Conservation (phyloP, 2,797 vertebrate genomes). For the Cossypha dichroa region DNA sequence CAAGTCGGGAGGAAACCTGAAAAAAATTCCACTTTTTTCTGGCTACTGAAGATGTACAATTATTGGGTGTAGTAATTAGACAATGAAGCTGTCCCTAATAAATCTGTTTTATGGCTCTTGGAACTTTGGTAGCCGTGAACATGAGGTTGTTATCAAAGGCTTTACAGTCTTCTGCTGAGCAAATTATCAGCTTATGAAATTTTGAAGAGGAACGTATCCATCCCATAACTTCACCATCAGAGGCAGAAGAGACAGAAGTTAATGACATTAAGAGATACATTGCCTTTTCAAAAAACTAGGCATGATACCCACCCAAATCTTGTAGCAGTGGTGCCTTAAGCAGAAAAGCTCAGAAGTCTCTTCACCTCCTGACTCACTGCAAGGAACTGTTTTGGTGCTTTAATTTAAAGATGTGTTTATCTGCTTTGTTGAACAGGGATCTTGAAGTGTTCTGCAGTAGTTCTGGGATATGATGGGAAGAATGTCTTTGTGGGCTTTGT, state of each 20-base stretch:
- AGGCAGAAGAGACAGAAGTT: neutral
- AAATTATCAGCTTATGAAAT: neutral
- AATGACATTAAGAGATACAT: neutral
- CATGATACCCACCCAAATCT: fast-evolving
- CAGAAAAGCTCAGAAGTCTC: neutral
- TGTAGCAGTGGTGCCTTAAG: neutral
- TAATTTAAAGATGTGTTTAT: neutral
- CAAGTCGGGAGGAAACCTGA: fast-evolving
- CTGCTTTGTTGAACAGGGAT: neutral
- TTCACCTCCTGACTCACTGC: neutral
- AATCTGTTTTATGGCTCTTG: constrained; percentile 17
- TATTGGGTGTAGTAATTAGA: constrained; percentile 50
- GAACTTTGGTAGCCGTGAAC: neutral
- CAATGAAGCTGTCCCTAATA: constrained; percentile 21
- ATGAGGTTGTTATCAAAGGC: neutral
- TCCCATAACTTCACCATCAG: neutral
- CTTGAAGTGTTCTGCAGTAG: neutral
- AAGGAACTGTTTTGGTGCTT: neutral
- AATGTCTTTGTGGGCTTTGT: neutral
- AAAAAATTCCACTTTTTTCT: constrained; percentile 6
- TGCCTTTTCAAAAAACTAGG: neutral
- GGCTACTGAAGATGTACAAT: constrained; percentile 22
- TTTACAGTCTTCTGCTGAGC: neutral
- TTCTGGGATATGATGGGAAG: neutral
- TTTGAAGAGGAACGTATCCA: neutral